Evolutionary conservation across 2,797 vertebrate species (phyloP), one percentile per base, ranked within the genome.

Genomic region (Anguilla obscura): DNA sequence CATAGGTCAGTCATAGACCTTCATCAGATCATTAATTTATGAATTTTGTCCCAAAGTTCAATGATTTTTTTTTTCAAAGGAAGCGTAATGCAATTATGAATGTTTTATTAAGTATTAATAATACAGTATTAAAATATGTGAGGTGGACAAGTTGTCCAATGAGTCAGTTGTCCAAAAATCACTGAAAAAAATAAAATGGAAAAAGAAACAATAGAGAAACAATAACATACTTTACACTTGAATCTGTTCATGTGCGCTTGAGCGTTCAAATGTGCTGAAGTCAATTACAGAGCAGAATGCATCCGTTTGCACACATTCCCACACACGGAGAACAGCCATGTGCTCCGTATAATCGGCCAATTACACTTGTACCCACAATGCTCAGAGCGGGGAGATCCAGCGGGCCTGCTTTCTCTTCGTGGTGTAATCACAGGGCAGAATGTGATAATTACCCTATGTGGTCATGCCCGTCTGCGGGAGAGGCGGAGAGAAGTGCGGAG

Each of bases 371-470:
- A 48, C 76, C 33, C 76, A 40, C 33, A 14, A 48, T 16, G 76
- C 33, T 80, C 33, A 36, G 76, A 16, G 76, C 76, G 16, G 16
- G 36, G 36, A 36, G 36, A 24, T 79, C 33, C 40, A 48, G 12
- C 27, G 16, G 12, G 71, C 71, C 71, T 76, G 71, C 36, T 33
- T 36, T 76, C 71, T 14, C 33, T 12, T 18, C 40, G 18, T 40
- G 21, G 33, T 80, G 36, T 80, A 80, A 80, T 80, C 76, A 80
- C 76, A 80, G 76, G 76, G 76, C 76, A 45, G 76, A 48, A 80
- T 48, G 36, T 24, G 76, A 80, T 80, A 80, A 80, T 80, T 80
- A 45, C 76, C 76, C 76, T 4, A 48, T 48, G 76, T 9, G 40
- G 33, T 80, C 76, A 80, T 80, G 76, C 30, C 76, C 24, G 21